A percentile compares a stretch with the other conserved stretches of the same genome.
Conservation (phyloP, 2,888 invertebrate species). For the Protophormia terraenovae region DNA sequence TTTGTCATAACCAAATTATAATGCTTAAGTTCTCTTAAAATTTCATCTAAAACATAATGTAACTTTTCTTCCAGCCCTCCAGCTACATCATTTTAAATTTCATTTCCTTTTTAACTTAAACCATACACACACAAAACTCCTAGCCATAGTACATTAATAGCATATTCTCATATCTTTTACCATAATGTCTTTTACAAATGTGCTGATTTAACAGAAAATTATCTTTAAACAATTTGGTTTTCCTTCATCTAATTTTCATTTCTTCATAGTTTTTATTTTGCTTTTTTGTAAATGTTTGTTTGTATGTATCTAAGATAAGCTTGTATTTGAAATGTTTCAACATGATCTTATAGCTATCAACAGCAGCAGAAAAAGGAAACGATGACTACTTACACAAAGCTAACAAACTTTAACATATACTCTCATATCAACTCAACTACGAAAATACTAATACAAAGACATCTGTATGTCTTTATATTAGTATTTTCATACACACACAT, state of each 20-base stretch:
- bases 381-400: constrained; percentile 1
- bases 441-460: background rate
- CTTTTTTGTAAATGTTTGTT: background rate
- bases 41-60: no score
- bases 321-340: constrained; percentile 33
- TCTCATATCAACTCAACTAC: background rate
- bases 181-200: background rate
- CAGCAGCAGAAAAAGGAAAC: constrained; percentile 11
- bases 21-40: no score
- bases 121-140: no score
- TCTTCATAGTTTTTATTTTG: background rate
- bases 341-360: constrained; percentile 14
- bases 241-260: constrained; percentile 1
- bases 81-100: no score
- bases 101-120: no score
- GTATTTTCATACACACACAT: background rate
- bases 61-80: no score
- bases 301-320: constrained; percentile 11
- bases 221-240: constrained; percentile 10
- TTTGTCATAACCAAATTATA: no score
- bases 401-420: background rate
- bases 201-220: constrained; percentile 21
- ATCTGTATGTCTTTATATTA: no score
- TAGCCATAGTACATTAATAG: background rate
- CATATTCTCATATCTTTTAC: background rate